A percentile compares a stretch with the other conserved stretches of the same genome.
Evolutionary conservation across 2,113 vertebrate species (phyloP).

Genomic region (Fregata magnificens): DNA sequence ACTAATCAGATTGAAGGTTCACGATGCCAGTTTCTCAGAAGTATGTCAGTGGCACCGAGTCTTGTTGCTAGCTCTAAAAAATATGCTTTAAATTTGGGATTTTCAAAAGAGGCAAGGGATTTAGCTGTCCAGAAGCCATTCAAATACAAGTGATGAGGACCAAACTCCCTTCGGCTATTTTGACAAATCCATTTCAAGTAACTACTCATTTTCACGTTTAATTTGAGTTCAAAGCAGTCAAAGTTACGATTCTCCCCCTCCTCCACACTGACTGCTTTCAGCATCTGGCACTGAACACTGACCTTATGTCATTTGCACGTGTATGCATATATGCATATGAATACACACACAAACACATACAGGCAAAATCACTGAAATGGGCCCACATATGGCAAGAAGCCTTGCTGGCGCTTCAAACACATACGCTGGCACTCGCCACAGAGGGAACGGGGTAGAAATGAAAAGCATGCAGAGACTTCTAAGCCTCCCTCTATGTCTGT

Average conservation of each 20-base stretch:
- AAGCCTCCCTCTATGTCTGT: neutral
- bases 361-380: neutral
- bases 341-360: neutral
- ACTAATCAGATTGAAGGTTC: slow-evolving; percentile 21
- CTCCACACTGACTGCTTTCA: neutral
- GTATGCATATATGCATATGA: slow-evolving; percentile 52
- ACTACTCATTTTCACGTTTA: slow-evolving; percentile 47
- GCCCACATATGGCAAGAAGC: slow-evolving; percentile 18
- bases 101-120: slow-evolving; percentile 36
- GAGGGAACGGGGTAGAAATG: neutral
- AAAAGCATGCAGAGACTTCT: neutral
- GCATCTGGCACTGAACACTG: slow-evolving; percentile 25
- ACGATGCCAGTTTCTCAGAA: neutral
- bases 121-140: slow-evolving; percentile 44
- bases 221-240: slow-evolving; percentile 62
- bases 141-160: neutral
- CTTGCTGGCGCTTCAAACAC: neutral
- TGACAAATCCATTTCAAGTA: slow-evolving; percentile 55
- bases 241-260: slow-evolving; percentile 13
- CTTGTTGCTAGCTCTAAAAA: neutral
- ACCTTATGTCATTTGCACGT: slow-evolving; percentile 42
- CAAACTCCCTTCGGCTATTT: slow-evolving; percentile 52
- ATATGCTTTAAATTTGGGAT: slow-evolving; percentile 36
- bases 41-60: neutral
- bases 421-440: neutral